phyloP scores from a whole-genome alignment of 2,797 vertebrate species.

The Eulemur coronatus region DNA sequence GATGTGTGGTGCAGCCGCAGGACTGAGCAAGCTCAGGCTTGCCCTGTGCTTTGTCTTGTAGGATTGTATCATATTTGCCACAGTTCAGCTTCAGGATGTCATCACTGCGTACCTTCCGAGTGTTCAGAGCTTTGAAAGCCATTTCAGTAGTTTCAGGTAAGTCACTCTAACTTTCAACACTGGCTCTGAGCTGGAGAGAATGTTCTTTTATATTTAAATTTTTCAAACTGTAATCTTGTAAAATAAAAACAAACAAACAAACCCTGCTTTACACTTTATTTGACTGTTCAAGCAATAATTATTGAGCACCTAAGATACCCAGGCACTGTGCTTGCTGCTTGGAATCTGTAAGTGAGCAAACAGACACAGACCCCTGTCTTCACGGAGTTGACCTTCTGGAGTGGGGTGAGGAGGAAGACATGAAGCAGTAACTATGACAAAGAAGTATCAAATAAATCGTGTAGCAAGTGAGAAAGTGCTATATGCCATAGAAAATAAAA shows the following conservation, averaged over 20 bases:
- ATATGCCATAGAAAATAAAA: not conserved
- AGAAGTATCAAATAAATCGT: not conserved
- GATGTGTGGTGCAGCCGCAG: accelerated
- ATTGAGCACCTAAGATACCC: not conserved
- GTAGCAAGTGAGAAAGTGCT: not conserved
- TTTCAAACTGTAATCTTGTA: not conserved
- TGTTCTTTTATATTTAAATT: not conserved
- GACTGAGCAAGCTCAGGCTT: not conserved
- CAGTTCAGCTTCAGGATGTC: conserved; percentile 25
- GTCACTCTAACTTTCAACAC: not conserved
- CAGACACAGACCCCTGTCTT: not conserved
- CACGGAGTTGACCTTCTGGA: not conserved
- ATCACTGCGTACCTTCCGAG: conserved; percentile 82
- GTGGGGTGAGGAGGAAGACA: not conserved
- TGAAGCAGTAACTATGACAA: not conserved
- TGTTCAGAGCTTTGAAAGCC: conserved; percentile 86
- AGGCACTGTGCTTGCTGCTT: not conserved
- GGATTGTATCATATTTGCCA: not conserved
- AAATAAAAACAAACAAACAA: not conserved
- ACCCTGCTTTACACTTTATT: not conserved
- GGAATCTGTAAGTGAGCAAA: not conserved
- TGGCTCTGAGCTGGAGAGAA: not conserved
- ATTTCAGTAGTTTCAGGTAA: conserved; percentile 87
- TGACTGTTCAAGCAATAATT: not conserved
- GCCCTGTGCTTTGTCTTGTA: conserved; percentile 46